Evolutionary conservation across 2,888 invertebrate species (phyloP).

Genomic region (Cantharis lateralis): DNA sequence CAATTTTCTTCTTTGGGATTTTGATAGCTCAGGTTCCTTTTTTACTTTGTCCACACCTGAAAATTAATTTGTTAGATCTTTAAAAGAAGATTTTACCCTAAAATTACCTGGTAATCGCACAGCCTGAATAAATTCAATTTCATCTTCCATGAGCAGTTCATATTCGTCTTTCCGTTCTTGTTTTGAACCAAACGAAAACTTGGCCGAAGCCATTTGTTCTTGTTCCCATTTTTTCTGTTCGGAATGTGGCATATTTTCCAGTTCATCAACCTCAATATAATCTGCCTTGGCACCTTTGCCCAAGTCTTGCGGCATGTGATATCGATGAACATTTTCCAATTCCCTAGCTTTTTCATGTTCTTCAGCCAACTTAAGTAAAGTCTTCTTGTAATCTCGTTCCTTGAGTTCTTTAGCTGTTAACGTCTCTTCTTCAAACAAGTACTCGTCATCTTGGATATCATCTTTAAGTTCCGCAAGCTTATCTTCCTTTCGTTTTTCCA

Average conservation of each 20-base stretch:
- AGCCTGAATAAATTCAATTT: conserved; percentile 96
- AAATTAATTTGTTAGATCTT: conserved; percentile 3
- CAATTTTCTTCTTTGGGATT: conserved; percentile 72
- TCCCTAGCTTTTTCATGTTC: conserved; percentile 96
- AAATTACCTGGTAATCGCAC: conserved; percentile 70
- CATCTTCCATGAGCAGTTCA: conserved; percentile 91
- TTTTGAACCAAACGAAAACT: conserved; percentile 91
- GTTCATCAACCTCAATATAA: conserved; percentile 84
- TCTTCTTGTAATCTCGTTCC: conserved; percentile 89
- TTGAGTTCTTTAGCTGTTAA: conserved; percentile 84
- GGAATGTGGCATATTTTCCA: conserved; percentile 80
- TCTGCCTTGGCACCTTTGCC: conserved; percentile 74
- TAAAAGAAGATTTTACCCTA: background rate
- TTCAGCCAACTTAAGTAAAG: conserved; percentile 85
- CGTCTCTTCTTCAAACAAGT: conserved; percentile 87
- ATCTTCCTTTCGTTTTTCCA: conserved; percentile 95
- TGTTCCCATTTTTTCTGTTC: conserved; percentile 97
- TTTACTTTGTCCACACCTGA: conserved; percentile 58
- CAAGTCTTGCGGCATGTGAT: conserved; percentile 90
- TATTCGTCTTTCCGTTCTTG: conserved; percentile 73
- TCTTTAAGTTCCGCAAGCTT: conserved; percentile 93
- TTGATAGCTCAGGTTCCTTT: conserved; percentile 67
- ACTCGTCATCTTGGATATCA: conserved; percentile 95
- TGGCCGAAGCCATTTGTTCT: conserved; percentile 91
- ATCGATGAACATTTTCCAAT: conserved; percentile 89